phyloP scores from a whole-genome alignment of 2,113 vertebrate genomes.

The Brachirus orientalis region DNA sequence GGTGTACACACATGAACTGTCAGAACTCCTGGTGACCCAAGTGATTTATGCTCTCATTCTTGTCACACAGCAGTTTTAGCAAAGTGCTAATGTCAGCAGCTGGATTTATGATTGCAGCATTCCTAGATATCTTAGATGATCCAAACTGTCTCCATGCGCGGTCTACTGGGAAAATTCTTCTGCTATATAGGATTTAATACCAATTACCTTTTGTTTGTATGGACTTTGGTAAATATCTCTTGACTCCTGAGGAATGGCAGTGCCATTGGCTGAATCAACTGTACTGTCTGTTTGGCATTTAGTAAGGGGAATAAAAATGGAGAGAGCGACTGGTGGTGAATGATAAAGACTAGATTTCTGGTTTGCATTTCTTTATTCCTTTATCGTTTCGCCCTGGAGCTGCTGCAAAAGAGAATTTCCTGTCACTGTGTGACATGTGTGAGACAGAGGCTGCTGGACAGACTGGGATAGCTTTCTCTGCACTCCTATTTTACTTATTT shows the following conservation, averaged over 20 bases:
- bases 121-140: conserved; percentile 62
- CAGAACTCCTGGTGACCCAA: conserved; percentile 40
- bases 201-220: conserved; percentile 62
- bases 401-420: conserved; percentile 83
- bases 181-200: conserved; percentile 57
- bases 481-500: conserved; percentile 28
- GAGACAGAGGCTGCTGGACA: conserved; percentile 80
- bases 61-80: conserved; percentile 54
- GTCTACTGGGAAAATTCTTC: conserved; percentile 30
- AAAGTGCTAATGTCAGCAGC: conserved; percentile 59
- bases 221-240: conserved; percentile 57
- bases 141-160: conserved; percentile 40
- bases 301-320: conserved; percentile 52
- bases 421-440: conserved; percentile 84
- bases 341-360: conserved; percentile 80
- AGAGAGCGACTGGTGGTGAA: conserved; percentile 61
- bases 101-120: conserved; percentile 60
- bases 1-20: conserved; percentile 25
- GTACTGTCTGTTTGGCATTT: conserved; percentile 57
- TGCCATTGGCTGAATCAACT: conserved; percentile 53
- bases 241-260: conserved; percentile 52
- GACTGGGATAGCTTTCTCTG: conserved; percentile 62
- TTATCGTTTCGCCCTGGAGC: conserved; percentile 84
- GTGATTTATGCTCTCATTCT: conserved; percentile 52
- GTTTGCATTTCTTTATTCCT: conserved; percentile 81